Evolutionary conservation across 1,140 invertebrate genomes (phyloP).

Genomic region (Leptopilina clavipes): DNA sequence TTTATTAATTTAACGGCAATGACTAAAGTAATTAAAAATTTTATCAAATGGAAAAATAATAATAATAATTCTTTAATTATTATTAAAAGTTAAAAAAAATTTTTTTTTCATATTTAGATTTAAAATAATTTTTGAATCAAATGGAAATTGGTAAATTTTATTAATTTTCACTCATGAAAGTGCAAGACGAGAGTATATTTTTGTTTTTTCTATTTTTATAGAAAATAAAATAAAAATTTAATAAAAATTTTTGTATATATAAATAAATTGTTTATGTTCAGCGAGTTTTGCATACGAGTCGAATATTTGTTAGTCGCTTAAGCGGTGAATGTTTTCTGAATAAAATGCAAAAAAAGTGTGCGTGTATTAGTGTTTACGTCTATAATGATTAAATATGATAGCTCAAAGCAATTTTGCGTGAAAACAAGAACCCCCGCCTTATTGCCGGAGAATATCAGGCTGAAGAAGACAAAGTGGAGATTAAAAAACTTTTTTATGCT

Average conservation of each 20-base stretch:
- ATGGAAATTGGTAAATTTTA: too few relatives aligned
- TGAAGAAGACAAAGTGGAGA: constrained; percentile 30
- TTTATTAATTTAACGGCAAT: too few relatives aligned
- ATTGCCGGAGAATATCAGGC: constrained; percentile 26
- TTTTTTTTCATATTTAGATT: too few relatives aligned
- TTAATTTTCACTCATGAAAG: not conserved
- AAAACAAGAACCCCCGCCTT: constrained; percentile 32
- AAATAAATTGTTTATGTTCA: constrained; percentile 38
- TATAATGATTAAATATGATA: constrained; percentile 44
- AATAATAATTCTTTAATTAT: too few relatives aligned
- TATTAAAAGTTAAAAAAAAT: too few relatives aligned
- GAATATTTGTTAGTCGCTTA: constrained; percentile 55
- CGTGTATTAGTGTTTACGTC: constrained; percentile 45
- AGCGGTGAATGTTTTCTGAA: constrained; percentile 49
- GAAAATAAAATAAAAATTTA: too few relatives aligned
- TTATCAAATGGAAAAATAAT: too few relatives aligned
- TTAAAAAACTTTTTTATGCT: constrained; percentile 13
- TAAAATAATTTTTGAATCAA: too few relatives aligned
- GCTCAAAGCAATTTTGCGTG: constrained; percentile 30
- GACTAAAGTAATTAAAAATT: too few relatives aligned
- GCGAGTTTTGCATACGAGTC: constrained; percentile 47
- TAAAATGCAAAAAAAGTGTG: constrained; percentile 46
- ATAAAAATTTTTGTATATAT: too few relatives aligned
- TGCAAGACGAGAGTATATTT: not conserved
- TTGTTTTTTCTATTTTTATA: too few relatives aligned